Base-by-base conservation (phyloP, 2,888 invertebrate genomes). In the Taenaris catops region DNA sequence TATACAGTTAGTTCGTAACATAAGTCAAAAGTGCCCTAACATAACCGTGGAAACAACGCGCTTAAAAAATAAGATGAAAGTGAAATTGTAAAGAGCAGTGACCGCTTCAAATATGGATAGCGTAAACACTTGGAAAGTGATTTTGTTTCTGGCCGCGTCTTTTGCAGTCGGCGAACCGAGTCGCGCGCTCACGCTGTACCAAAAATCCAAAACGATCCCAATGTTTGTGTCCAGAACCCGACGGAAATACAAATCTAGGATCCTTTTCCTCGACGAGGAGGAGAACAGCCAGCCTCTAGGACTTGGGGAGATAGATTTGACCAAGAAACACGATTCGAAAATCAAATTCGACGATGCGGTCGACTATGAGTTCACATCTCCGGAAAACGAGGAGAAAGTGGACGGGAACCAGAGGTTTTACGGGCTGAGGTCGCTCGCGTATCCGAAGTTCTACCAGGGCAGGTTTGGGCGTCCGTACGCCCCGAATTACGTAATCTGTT, bases 81-180 rank as follows among this genome's bases (percentile, higher is more conserved):
- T 84, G 83, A 74, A 72, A 69, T 49, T 58, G 8, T 36, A 55
- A 32, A 52, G 79, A 63, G 57, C 80, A 80, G 61, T 81, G 83
- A 81, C 80, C 83, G 78, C 51, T 17, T 26, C 70, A 84, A n/a
- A 76, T 63, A 87, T 87, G 87, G 74, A 72, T 14, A 69, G 74
- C 66, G 78, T 71, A 66, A 74, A 78, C 64, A 67, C 64, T 63
- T 87, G 84, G 87, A 87, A 86, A 84, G 83, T 87, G 56, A 54
- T 84, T 53, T 53, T 87, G 53, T 59, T 86, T 32, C 65, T 75
- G 27, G 68, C 63, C 35, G 71, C 73, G 55, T 63, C 73, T 44
- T 65, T 67, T 14, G 68, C 61, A 29, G 68, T 73, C 10, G 71
- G 60, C 52, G 87, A 87, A 56, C 73, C 76, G 41, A 78, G 71